Base-by-base conservation (phyloP, 2,797 vertebrate species). In the Danio albolineatus region DNA sequence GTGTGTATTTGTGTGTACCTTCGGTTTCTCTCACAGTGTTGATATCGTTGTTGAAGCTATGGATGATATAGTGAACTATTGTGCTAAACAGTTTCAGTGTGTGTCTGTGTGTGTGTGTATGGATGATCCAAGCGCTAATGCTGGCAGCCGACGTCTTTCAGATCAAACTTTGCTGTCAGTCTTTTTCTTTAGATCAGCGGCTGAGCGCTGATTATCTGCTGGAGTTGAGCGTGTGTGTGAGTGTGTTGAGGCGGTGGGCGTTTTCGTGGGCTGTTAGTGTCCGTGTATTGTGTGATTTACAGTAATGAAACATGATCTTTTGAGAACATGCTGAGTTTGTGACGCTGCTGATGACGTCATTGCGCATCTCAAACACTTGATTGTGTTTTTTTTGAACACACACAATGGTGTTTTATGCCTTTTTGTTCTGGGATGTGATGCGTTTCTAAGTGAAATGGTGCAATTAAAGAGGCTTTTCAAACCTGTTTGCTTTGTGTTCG, bases 141-240 rank as follows among this genome's bases (percentile, higher is more conserved):
- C 17, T 43, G 61, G 38, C 44, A 41, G 67, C 51, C 1, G 12
- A 39, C 56, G 38, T 72, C 38, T 71, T 71, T 56, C 12, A 56
- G 38, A 39, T 17, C 9, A 56, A 66, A 76, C 49, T 76, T 67
- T 46, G 39, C 64, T 76, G 62, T 76, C 49, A 66, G 74, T 67
- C 51, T 57, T 57, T n/a, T 57, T 44, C 49, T 56, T 54, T 36
- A 53, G 73, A 76, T 65, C 60, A 21, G 38, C 65, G 5, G 4
- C 49, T 4, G 48, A 64, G 36, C 2, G 28, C 48, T 28, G 46
- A 62, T 28, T 75, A 51, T 76, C 38, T 56, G 0, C 0, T 51
- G 1, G 39, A 41, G 59, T 65, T 75, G 9, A 8, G 36, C 0
- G n/a, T n/a, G n/a, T 28, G 28, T 28, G 28, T 28, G 28, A 28